These are phyloP conservation scores for Drosophila bifasciata DNA, from an alignment of 1,140 invertebrate genomes.

Conservation along the genomic window DNA sequence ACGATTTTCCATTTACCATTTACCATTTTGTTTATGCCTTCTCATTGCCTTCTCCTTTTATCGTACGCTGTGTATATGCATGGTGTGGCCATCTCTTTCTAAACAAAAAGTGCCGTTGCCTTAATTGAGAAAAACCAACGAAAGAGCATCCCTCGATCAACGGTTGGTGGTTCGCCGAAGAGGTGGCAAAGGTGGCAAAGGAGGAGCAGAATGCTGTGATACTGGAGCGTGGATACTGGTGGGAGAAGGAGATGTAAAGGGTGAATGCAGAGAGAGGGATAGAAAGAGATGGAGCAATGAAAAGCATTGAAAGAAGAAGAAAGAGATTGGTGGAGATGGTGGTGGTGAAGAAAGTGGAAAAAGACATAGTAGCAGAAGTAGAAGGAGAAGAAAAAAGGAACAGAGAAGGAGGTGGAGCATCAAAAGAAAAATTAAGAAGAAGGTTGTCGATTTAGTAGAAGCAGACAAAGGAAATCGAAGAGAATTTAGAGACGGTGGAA, in stretches of 20 bases:
- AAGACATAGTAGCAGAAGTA: too few relatives aligned
- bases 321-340: too few relatives aligned
- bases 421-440: too few relatives aligned
- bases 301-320: too few relatives aligned
- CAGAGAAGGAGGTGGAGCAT: too few relatives aligned
- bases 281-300: too few relatives aligned
- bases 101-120: constrained; percentile 65
- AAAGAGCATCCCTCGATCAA: constrained; percentile 44
- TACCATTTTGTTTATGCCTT: constrained; percentile 51
- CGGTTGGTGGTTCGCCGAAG: neutral
- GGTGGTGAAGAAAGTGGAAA: too few relatives aligned
- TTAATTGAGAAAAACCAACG: constrained; percentile 71
- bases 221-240: neutral
- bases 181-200: neutral
- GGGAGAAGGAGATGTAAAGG: neutral
- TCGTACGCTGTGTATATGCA: neutral
- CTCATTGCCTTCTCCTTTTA: constrained; percentile 1
- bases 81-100: constrained; percentile 12
- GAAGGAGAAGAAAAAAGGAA: too few relatives aligned
- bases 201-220: constrained; percentile 5
- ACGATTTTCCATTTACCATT: constrained; percentile 50
- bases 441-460: too few relatives aligned
- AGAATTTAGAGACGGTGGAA: too few relatives aligned
- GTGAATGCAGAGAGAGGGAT: too few relatives aligned
- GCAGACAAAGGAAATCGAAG: too few relatives aligned